Conservation (phyloP, 30 jellyfish, hydroid and myxozoan genomes). For the Aurelia coerulea region DNA sequence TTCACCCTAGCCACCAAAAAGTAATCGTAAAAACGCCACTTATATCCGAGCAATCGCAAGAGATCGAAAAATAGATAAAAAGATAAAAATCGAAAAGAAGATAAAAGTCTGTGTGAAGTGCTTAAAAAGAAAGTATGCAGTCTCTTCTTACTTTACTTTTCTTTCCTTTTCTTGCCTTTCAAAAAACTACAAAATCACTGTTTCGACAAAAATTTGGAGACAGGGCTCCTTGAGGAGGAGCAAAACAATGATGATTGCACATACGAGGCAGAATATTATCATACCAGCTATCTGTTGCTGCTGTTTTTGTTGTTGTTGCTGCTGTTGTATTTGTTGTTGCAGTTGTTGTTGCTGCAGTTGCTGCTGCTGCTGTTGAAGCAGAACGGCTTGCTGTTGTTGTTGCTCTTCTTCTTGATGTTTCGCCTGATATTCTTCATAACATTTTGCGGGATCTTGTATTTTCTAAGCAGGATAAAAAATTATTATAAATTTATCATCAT, state of each 20-base stretch:
- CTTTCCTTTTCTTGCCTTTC: no score
- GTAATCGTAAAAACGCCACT: no score
- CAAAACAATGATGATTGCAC: not conserved
- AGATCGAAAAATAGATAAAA: no score
- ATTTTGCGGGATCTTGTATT: conserved; percentile 76
- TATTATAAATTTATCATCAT: not conserved
- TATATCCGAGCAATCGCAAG: no score
- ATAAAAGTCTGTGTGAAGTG: no score
- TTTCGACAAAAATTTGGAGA: no score
- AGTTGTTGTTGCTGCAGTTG: conserved; percentile 41
- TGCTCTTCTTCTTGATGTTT: conserved; percentile 61
- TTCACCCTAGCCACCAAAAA: no score
- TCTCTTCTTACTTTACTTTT: no score
- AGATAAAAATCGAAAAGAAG: no score
- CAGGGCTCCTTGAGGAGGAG: not conserved
- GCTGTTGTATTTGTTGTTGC: conserved; percentile 49
- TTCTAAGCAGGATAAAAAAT: conserved; percentile 33
- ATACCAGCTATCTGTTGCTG: conserved; percentile 41
- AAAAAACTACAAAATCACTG: no score
- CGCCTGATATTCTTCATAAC: conserved; percentile 67
- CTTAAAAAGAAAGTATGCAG: no score
- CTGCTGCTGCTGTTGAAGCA: conserved; percentile 40
- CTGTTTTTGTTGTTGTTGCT: conserved; percentile 29
- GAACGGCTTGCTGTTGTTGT: conserved; percentile 59
- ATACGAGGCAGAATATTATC: not conserved